Base-by-base conservation (phyloP, 2,888 invertebrate species). In the Metacarcinus magister region DNA sequence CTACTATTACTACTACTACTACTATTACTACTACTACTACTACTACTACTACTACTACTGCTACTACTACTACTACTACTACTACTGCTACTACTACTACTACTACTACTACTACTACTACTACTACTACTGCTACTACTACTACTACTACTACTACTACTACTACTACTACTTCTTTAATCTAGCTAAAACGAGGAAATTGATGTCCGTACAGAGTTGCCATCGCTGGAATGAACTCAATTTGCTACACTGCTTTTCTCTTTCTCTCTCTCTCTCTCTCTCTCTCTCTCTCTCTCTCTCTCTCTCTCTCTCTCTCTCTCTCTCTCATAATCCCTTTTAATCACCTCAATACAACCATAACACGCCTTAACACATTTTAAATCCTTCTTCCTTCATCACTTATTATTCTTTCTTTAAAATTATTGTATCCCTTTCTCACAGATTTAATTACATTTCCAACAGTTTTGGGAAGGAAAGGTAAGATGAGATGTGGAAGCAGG, bases 81-180 rank as follows among this genome's bases (percentile, higher is more conserved):
- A 60, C 48, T 48, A 48, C 48, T 48, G 5, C 48, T 48, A 48
- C 48, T 48, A 48, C 48, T 48, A 48, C 48, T 48, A 48, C 48
- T 48, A 48, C 48, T 82, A 82, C 82, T 82, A 82, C 82, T 82
- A 82, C 82, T 82, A 82, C 82, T 82, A 82, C 82, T 82, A 82
- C 82, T 82, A 82, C 87, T 28, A 87, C 19, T 87, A 87, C 87
- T 87, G 32, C 87, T 82, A 19, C 89, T 89, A 39, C 89, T 89
- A 19, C 39, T 89, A 39, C 39, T 89, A 89, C 39, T 89, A 89
- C 39, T 89, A 89, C 89, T 89, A 82, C 82, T 89, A 43, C 10
- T 43, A 46, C 16, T 82, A 23, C 23, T 60, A 60, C 19, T 60
- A 82, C 32, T 10, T 5, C 32, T 7, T 82, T 32, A 8, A 82